Evolutionary conservation across 2,797 vertebrate species (phyloP), one percentile per base, ranked within the genome.

Genomic region (Phyllotis vaccarum): DNA sequence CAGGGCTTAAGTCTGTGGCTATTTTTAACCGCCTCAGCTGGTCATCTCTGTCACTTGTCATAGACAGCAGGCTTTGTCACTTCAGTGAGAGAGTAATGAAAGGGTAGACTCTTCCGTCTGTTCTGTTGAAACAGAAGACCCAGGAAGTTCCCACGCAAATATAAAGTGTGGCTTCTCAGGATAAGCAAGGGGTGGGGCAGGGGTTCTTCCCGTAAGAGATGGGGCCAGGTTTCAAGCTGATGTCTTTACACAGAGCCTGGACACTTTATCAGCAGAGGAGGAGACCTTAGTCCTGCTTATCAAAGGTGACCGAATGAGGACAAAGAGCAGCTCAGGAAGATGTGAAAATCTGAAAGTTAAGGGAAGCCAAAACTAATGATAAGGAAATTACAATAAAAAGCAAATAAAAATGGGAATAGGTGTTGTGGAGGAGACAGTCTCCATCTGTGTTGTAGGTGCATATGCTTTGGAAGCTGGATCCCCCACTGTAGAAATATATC

Each of bases 121-220:
- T 86, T 87, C 66, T 88, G 58, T 12, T 46, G 74, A 92, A 93
- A 78, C 2, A 62, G 62, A 90, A 89, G 62, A 83, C 29, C 66
- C 46, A 46, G 13, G 24, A 85, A 92, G 52, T 22, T 49, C 31
- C 37, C 62, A 72, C 10, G 49, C 70, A 49, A 83, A 95, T 56
- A n/a, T 17, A 10, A 52, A 5, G 17, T 52, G 9, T 4, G 21
- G 21, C 22, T 83, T 93, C 76, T 78, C 34, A 58, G 72, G 43
- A 89, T 80, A 34, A 79, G 62, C 19, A 52, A 87, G 74, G 46
- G 24, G 8, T 82, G 14, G 6, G 16, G 12, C 4, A 11, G 37
- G 16, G 31, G 46, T 66, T 40, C n/a, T 17, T 24, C 58, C 82
- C 21, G 22, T 66, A 91, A 58, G 34, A 62, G 46, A 83, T 31